Conservation (phyloP, 1,140 invertebrate species). For the Heterodera schachtii region DNA sequence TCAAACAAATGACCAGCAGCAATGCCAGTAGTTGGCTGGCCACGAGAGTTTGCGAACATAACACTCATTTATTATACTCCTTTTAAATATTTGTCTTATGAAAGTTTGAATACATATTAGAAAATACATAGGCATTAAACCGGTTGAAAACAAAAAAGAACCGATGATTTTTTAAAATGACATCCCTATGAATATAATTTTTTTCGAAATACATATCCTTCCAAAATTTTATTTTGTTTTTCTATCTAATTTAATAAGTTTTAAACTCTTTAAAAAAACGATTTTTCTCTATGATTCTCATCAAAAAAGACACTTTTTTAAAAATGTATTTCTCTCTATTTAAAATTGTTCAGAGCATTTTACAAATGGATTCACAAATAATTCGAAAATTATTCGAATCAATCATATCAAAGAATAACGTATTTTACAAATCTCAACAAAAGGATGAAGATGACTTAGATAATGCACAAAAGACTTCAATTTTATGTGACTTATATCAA, state of each 20-base stretch:
- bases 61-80: conserved; percentile 35
- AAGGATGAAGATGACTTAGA: conserved; percentile 43
- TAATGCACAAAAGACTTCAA: conserved; percentile 40
- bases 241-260: too few relatives aligned
- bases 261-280: too few relatives aligned
- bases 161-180: too few relatives aligned
- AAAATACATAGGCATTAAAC: too few relatives aligned
- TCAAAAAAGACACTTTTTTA: too few relatives aligned
- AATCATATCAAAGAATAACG: conserved; percentile 23
- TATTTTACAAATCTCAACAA: conserved; percentile 44
- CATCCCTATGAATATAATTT: too few relatives aligned
- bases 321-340: too few relatives aligned
- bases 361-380: conserved; percentile 19
- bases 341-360: background rate
- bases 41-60: conserved; percentile 45
- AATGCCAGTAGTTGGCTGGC: conserved; percentile 12
- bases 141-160: too few relatives aligned
- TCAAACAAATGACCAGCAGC: conserved; percentile 38
- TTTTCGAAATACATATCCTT: too few relatives aligned
- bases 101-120: background rate
- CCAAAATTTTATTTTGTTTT: too few relatives aligned
- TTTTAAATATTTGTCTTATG: background rate
- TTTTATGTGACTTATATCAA: conserved; percentile 45
- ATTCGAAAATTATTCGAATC: conserved; percentile 24
- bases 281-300: too few relatives aligned